Conservation (phyloP, 2,113 vertebrate species). For the Pantherophis guttatus region DNA sequence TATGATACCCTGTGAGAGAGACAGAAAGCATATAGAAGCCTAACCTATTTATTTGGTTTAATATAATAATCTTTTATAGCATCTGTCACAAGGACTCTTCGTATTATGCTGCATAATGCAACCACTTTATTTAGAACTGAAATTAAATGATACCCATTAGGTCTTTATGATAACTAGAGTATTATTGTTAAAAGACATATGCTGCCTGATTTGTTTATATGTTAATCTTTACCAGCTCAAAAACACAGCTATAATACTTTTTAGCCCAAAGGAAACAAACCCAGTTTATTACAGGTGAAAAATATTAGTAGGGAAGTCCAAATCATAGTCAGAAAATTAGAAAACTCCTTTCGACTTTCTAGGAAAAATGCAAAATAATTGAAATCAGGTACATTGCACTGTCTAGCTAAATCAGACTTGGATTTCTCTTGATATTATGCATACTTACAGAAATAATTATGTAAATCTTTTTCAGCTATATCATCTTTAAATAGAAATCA, state of each 20-base stretch:
- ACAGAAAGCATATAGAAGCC: conserved; percentile 23
- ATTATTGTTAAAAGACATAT: conserved; percentile 16
- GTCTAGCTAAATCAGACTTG: conserved; percentile 48
- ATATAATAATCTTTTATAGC: conserved; percentile 61
- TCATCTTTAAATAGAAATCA: conserved; percentile 71
- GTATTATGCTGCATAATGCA: conserved; percentile 33
- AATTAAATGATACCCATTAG: conserved; percentile 61
- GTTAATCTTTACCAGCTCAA: not conserved
- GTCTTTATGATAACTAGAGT: conserved; percentile 49
- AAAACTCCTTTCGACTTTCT: conserved; percentile 61
- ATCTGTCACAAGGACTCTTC: conserved; percentile 46
- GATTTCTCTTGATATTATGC: conserved; percentile 62
- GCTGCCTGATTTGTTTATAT: conserved; percentile 34
- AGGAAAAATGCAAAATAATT: conserved; percentile 42
- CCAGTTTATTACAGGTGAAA: conserved; percentile 39
- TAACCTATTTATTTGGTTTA: conserved; percentile 58
- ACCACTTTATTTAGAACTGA: conserved; percentile 51
- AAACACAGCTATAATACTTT: not conserved
- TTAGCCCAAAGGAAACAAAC: not conserved
- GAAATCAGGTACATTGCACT: conserved; percentile 12
- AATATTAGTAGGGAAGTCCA: conserved; percentile 26
- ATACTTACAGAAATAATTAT: conserved; percentile 73
- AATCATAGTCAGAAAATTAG: conserved; percentile 51
- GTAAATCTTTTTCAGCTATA: conserved; percentile 68
- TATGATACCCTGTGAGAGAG: conserved; percentile 44